These are phyloP conservation scores for Mystacides longicornis DNA, from an alignment of 2,888 invertebrate species.

Conservation along the genomic window DNA sequence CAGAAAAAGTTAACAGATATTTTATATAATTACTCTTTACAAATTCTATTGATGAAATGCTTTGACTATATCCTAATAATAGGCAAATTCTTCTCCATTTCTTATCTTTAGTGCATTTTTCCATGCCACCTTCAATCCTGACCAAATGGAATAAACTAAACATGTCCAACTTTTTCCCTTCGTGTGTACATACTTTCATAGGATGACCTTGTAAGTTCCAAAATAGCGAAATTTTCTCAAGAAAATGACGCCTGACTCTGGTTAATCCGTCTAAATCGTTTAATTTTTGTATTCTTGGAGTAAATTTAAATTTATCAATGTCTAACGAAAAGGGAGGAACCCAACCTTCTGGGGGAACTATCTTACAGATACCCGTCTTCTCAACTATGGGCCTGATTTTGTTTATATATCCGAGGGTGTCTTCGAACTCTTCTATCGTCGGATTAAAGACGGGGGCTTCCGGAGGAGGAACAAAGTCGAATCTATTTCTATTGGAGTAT, in stretches of 20 bases:
- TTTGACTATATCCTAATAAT: conserved; percentile 54
- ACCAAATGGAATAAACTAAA: conserved; percentile 58
- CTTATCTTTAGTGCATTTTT: conserved; percentile 52
- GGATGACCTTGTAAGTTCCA: conserved; percentile 65
- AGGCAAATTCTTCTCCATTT: conserved; percentile 61
- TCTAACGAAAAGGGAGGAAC: conserved; percentile 74
- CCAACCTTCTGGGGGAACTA: conserved; percentile 67
- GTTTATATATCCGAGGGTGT: conserved; percentile 65
- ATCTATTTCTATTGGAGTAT: conserved; percentile 38
- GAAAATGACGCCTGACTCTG: conserved; percentile 63
- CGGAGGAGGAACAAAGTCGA: conserved; percentile 48
- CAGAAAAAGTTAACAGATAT: conserved; percentile 59
- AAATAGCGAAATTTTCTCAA: conserved; percentile 65
- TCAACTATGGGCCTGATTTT: conserved; percentile 67
- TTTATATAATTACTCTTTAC: conserved; percentile 60
- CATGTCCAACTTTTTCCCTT: conserved; percentile 62
- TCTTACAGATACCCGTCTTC: conserved; percentile 68
- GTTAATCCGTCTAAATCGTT: conserved; percentile 60
- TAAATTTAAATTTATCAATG: conserved; percentile 54
- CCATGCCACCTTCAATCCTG: conserved; percentile 51
- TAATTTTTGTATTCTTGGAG: conserved; percentile 48
- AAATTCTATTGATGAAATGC: conserved; percentile 49
- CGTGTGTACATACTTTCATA: conserved; percentile 60
- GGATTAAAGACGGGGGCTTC: conserved; percentile 68
- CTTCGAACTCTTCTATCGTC: conserved; percentile 63